Evolutionary conservation across 2,797 vertebrate species (phyloP).

Genomic region (Euphonia xanthogaster): DNA sequence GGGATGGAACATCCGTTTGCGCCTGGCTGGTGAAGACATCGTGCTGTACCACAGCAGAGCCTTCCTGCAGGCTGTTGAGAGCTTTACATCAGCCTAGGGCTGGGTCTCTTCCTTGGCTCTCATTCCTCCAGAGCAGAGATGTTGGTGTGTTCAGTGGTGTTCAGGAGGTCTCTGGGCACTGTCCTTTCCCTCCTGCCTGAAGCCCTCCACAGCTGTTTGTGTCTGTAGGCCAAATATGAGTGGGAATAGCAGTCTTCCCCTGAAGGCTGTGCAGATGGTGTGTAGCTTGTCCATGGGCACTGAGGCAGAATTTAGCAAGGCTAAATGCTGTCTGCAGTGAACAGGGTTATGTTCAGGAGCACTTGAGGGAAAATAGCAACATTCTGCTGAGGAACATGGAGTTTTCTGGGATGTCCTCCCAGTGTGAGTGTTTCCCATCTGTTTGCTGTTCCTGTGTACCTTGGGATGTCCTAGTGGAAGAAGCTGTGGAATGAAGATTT

Average conservation of each 20-base stretch:
- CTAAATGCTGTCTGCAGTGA: neutral
- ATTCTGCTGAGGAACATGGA: neutral
- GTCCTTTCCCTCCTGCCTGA: neutral
- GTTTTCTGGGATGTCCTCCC: neutral
- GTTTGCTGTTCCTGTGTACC: neutral
- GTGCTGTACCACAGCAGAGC: neutral
- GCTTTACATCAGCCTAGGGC: neutral
- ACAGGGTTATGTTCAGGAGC: neutral
- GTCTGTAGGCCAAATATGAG: neutral
- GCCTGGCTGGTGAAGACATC: neutral
- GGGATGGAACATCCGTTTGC: neutral
- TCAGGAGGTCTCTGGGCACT: neutral
- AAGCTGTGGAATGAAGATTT: neutral
- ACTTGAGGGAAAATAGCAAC: neutral
- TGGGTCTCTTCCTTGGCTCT: neutral
- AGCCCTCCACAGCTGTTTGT: neutral
- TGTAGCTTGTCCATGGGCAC: neutral
- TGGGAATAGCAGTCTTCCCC: neutral
- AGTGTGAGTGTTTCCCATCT: neutral
- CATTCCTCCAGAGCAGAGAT: neutral
- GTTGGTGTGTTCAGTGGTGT: neutral
- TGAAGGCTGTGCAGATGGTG: neutral
- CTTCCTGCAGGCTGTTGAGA: neutral
- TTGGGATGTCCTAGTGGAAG: neutral
- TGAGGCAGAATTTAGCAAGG: neutral